Percentiles rank a stretch among this genome's conserved stretches.
These are phyloP conservation scores for Anabacerthia variegaticeps DNA, from an alignment of 2,797 vertebrate genomes.

Conservation along the genomic window DNA sequence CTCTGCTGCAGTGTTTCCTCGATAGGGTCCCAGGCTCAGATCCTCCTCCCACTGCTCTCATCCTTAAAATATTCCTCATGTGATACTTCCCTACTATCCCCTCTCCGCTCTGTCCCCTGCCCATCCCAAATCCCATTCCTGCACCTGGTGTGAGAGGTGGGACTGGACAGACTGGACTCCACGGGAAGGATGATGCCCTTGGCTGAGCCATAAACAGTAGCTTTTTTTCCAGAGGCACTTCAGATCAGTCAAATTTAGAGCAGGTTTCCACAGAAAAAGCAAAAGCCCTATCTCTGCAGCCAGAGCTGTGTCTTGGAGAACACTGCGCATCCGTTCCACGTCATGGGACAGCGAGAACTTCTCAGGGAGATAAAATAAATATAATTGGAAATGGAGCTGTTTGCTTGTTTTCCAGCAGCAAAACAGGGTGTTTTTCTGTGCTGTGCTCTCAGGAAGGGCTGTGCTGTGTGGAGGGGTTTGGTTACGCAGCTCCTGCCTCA, in stretches of 20 bases:
- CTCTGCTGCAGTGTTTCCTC: not conserved
- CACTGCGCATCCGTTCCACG: not conserved
- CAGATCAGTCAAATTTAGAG: not conserved
- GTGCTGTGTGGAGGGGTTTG: not conserved
- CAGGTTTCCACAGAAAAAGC: not conserved
- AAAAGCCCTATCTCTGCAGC: not conserved
- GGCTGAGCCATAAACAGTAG: not conserved
- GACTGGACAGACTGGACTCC: not conserved
- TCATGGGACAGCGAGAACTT: not conserved
- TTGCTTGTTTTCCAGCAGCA: not conserved
- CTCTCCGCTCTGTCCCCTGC: not conserved
- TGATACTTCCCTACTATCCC: accelerated
- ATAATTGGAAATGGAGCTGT: not conserved
- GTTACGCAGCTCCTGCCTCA: conserved; percentile 25
- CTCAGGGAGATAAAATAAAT: conserved; percentile 13
- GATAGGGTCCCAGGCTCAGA: accelerated
- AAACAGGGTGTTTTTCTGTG: not conserved
- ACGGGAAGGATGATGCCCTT: not conserved
- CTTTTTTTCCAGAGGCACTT: not conserved
- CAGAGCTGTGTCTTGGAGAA: not conserved
- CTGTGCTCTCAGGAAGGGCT: not conserved
- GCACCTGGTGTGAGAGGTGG: not conserved
- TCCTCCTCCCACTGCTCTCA: not conserved
- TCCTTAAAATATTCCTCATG: not conserved
- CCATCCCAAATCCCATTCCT: not conserved